These are phyloP conservation scores for Medauroidea extradentata DNA, from an alignment of 1,140 invertebrate species.

Conservation along the genomic window DNA sequence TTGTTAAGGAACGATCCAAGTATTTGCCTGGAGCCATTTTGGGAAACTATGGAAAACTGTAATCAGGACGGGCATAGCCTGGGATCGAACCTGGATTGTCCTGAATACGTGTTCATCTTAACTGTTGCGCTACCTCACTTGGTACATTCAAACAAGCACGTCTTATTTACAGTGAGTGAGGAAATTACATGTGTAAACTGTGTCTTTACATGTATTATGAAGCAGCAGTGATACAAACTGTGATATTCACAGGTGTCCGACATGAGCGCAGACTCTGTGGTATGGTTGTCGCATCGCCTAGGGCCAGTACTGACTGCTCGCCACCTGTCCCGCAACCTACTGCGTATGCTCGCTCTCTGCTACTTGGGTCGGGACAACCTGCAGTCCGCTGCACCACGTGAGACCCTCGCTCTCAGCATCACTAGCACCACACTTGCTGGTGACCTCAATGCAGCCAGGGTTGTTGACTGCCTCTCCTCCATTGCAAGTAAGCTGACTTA, in stretches of 20 bases:
- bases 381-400: slow-evolving; percentile 11
- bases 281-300: slow-evolving; percentile 89
- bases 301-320: slow-evolving; percentile 91
- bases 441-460: slow-evolving; percentile 75
- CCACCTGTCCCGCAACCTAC: slow-evolving; percentile 83
- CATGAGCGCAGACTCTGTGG: slow-evolving; percentile 84
- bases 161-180: no score
- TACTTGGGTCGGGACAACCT: slow-evolving; percentile 85
- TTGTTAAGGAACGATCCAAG: no score
- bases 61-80: no score
- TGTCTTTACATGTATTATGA: no score
- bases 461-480: slow-evolving; percentile 81
- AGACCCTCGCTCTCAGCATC: slow-evolving; percentile 29
- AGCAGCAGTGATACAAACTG: no score
- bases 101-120: no score
- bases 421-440: slow-evolving; percentile 61
- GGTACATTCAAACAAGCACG: no score
- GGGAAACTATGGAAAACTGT: no score
- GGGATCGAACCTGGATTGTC: no score
- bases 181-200: no score
- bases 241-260: slow-evolving; percentile 81
- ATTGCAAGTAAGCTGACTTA: slow-evolving; percentile 62
- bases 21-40: no score
- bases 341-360: slow-evolving; percentile 90
- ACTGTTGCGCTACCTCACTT: no score